Base-by-base conservation (phyloP, 2,888 invertebrate species). In the Diarsia mendica region DNA sequence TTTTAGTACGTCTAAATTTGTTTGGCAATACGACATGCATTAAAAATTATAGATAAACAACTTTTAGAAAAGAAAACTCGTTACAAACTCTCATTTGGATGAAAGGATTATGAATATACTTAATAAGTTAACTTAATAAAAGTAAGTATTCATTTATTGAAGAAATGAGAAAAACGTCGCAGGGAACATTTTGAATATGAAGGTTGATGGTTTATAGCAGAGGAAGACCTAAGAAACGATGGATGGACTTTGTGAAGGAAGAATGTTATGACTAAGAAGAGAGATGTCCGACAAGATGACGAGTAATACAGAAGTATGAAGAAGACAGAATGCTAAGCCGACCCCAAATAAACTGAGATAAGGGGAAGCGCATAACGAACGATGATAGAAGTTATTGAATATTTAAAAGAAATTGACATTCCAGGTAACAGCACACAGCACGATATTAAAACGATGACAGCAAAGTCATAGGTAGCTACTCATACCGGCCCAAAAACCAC, bases 1-100 rank as follows among this genome's bases (percentile, higher is more conserved):
- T 75, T 66, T 67, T 48, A 66, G 46, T 61, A 72, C 66, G 33
- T 20, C 23, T 67, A 6, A 51, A 51, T 55, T 39, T 61, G 6
- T 53, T 33, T 10, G 20, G 15, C 6, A 20, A 28, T 23, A 46
- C 23, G 28, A 60, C 49, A 28, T 15, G 44, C 11, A 61, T 55
- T 33, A n/a, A 48, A 18, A 28, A 20, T 39, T 48, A 60, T 48
- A 53, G 13, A 55, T 20, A 6, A 33, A 51, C 65, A 49, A 28
- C 48, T 28, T 28, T 3, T 15, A 23, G 18, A 64, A 67, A 79
- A 67, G 8, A 23, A 67, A 63, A 72, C 44, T 63, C 13, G 39
- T 67, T 78, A 28, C 3, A 1, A 28, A n/a, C n/a, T 65, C 51
- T 15, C 2, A 49, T 23, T 76, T 28, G 23, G 23, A 33, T n/a